Percentiles rank a stretch among this genome's conserved stretches.
Evolutionary conservation across 2,888 invertebrate species (phyloP).

Genomic region (Penaeus monodon): DNA sequence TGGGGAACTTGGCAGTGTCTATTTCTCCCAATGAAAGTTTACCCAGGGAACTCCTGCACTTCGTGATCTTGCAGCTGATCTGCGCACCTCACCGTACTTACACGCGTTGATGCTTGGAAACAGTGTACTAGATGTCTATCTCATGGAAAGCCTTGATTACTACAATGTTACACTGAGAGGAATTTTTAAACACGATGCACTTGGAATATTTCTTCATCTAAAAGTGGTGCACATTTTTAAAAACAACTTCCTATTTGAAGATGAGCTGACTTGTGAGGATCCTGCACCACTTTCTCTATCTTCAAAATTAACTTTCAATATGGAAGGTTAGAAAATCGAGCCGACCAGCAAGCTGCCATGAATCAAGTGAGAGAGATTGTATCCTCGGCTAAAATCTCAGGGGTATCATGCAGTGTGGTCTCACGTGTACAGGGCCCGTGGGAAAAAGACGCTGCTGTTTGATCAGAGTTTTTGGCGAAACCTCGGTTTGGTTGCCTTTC

Average conservation of each 20-base stretch:
- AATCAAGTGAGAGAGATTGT: slow-evolving; percentile 71
- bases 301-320: slow-evolving; percentile 50
- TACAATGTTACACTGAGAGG: neutral
- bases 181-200: slow-evolving; percentile 34
- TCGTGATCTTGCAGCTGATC: slow-evolving; percentile 15
- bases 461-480: slow-evolving; percentile 82
- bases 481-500: slow-evolving; percentile 79
- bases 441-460: slow-evolving; percentile 74
- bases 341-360: slow-evolving; percentile 82
- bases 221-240: slow-evolving; percentile 18
- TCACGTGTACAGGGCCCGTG: slow-evolving; percentile 64
- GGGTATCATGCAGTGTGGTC: slow-evolving; percentile 57
- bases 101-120: slow-evolving; percentile 77
- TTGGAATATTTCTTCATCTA: slow-evolving; percentile 43
- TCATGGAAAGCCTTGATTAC: neutral
- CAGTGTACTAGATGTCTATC: slow-evolving; percentile 69
- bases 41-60: slow-evolving; percentile 53
- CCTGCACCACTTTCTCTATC: slow-evolving; percentile 40
- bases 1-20: slow-evolving; percentile 71
- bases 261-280: slow-evolving; percentile 22
- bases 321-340: slow-evolving; percentile 68
- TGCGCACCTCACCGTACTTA: slow-evolving; percentile 70
- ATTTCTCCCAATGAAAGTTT: slow-evolving; percentile 55
- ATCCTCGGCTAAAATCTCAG: slow-evolving; percentile 45
- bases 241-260: slow-evolving; percentile 37